Conservation (phyloP, 2,888 invertebrate species). For the Liopterus haemorrhoidalis region DNA sequence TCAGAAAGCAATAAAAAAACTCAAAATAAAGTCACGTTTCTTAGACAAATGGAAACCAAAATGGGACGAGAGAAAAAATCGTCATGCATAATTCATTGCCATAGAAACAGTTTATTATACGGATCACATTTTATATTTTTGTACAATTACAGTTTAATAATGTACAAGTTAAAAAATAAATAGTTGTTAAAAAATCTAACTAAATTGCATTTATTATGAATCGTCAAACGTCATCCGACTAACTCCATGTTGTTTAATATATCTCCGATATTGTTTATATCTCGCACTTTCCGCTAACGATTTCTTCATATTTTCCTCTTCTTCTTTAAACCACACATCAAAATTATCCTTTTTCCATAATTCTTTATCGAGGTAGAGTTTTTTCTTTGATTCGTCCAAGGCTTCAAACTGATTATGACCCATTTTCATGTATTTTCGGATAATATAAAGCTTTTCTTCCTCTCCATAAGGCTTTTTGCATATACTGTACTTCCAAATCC, state of each 20-base stretch:
- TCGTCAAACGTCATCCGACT: conserved; percentile 90
- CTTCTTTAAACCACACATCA: conserved; percentile 67
- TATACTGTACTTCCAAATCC: conserved; percentile 77
- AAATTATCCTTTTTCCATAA: conserved; percentile 82
- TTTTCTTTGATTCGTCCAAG: conserved; percentile 66
- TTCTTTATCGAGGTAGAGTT: conserved; percentile 66
- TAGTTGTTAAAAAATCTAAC: conserved; percentile 7
- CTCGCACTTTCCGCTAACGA: conserved; percentile 79
- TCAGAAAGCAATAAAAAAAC: conserved; percentile 8
- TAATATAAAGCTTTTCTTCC: conserved; percentile 79
- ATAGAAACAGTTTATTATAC: not conserved
- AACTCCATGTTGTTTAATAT: conserved; percentile 84
- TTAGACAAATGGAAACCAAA: conserved; percentile 13
- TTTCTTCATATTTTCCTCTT: conserved; percentile 80
- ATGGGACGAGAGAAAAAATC: conserved; percentile 14
- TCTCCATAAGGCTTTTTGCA: conserved; percentile 69
- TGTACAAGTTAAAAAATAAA: conserved; percentile 23
- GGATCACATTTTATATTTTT: conserved; percentile 4
- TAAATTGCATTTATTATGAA: conserved; percentile 46
- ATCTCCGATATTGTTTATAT: conserved; percentile 83
- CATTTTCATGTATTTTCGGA: conserved; percentile 70
- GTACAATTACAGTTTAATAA: conserved; percentile 15
- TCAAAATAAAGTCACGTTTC: conserved; percentile 9
- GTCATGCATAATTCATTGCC: too few species aligned
- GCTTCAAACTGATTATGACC: conserved; percentile 66